A percentile compares a stretch with the other conserved stretches of the same genome.
These are phyloP conservation scores for Myzus persicae DNA, from an alignment of 1,140 invertebrate species.

Conservation along the genomic window DNA sequence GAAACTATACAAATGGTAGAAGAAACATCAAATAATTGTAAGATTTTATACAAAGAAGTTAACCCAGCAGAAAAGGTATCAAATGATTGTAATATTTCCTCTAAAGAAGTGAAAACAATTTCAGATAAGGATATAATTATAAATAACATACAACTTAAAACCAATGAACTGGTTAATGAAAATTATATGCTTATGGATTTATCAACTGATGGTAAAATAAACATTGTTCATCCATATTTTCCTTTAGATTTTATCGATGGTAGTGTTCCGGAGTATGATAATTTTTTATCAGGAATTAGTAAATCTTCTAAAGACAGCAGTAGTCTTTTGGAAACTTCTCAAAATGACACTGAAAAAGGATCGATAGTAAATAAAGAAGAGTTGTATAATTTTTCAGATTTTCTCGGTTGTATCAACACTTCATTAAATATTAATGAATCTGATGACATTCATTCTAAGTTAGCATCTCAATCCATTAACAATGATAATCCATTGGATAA, in stretches of 20 bases:
- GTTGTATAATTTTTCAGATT: background rate
- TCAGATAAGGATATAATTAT: background rate
- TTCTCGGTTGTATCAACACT: background rate
- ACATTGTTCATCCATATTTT: background rate
- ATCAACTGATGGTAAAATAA: background rate
- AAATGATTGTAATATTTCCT: background rate
- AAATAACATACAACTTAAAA: background rate
- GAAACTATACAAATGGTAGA: background rate
- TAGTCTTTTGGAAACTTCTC: background rate
- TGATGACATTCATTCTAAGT: background rate
- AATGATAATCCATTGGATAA: background rate
- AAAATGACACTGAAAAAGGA: no score
- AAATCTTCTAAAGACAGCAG: background rate
- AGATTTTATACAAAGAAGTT: no score
- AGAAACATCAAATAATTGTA: no score
- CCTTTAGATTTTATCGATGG: background rate
- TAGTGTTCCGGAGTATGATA: background rate
- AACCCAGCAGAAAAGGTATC: no score
- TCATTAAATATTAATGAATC: background rate
- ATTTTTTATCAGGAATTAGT: background rate
- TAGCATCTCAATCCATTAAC: background rate
- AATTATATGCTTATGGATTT: constrained; percentile 21
- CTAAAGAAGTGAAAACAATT: background rate
- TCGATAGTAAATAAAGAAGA: background rate
- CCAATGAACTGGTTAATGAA: background rate